A percentile compares a stretch with the other conserved stretches of the same genome.
These are phyloP conservation scores for Hybognathus amarus DNA, from an alignment of 2,797 vertebrate species.

Conservation along the genomic window DNA sequence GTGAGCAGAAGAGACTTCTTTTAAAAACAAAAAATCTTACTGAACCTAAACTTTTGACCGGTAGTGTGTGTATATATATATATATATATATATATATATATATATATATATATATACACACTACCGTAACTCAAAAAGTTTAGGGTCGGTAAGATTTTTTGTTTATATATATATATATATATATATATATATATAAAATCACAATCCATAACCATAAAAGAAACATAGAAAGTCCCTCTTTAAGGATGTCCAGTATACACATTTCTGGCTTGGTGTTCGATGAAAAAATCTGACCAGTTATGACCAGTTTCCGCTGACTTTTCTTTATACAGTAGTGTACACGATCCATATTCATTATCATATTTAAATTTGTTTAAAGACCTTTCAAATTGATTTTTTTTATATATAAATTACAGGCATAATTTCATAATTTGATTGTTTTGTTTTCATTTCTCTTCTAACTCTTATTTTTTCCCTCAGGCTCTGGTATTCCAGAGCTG, in stretches of 20 bases:
- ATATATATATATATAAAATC: background rate
- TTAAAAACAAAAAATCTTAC: too few relatives aligned
- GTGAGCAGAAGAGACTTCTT: too few relatives aligned
- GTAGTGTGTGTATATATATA: too few relatives aligned
- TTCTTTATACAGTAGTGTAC: background rate
- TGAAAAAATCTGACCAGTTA: too few relatives aligned
- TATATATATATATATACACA: too few relatives aligned
- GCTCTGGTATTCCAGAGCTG: slow-evolving; percentile 95
- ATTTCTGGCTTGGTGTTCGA: background rate
- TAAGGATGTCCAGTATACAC: background rate
- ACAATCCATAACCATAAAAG: background rate
- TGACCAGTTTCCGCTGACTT: background rate
- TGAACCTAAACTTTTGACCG: too few relatives aligned
- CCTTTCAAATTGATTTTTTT: background rate
- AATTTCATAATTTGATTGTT: background rate
- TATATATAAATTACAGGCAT: background rate
- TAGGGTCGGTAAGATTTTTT: too few relatives aligned
- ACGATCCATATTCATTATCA: background rate
- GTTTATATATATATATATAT: too few relatives aligned
- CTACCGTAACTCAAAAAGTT: too few relatives aligned
- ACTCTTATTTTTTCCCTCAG: slow-evolving; percentile 63
- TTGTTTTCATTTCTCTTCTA: background rate
- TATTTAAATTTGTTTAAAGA: background rate
- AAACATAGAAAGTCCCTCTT: background rate
- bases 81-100: too few relatives aligned